These are phyloP conservation scores for Perognathus longimembris DNA, from an alignment of 2,113 vertebrate genomes.

Conservation along the genomic window DNA sequence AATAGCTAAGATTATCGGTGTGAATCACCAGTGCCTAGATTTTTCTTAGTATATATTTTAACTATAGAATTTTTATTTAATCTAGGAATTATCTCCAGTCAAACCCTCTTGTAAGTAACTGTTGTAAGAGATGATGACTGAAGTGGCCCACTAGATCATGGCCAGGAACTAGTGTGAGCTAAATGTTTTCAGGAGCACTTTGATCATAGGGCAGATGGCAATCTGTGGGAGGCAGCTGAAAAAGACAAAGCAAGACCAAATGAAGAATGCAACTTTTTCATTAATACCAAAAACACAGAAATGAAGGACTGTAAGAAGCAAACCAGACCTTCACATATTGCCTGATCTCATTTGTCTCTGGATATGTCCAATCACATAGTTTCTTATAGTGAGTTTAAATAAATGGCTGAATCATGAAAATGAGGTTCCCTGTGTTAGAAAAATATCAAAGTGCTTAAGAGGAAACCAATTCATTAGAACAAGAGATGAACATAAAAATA, in stretches of 20 bases:
- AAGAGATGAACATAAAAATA: conserved; percentile 61
- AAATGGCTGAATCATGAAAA: conserved; percentile 41
- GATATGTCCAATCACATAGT: background rate
- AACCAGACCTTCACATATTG: conserved; percentile 60
- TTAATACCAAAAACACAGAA: conserved; percentile 65
- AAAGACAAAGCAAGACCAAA: conserved; percentile 63
- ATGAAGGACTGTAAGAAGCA: conserved; percentile 51
- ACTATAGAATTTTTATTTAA: background rate
- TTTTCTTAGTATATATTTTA: background rate
- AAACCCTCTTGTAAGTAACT: conserved; percentile 12
- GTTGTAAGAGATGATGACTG: background rate
- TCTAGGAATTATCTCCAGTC: background rate
- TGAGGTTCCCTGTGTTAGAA: conserved; percentile 44
- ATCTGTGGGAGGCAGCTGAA: background rate
- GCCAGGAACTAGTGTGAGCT: conserved; percentile 28
- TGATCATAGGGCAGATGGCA: conserved; percentile 51
- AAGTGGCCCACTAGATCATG: background rate
- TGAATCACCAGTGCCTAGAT: no score
- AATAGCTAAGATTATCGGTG: no score
- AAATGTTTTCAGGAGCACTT: conserved; percentile 35
- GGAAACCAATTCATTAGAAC: conserved; percentile 49
- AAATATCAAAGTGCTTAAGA: conserved; percentile 35
- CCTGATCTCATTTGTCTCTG: conserved; percentile 49
- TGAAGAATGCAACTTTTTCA: conserved; percentile 65
- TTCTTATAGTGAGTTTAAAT: conserved; percentile 43